phyloP scores from a whole-genome alignment of 1,140 invertebrate species.

The Monochamus saltuarius region DNA sequence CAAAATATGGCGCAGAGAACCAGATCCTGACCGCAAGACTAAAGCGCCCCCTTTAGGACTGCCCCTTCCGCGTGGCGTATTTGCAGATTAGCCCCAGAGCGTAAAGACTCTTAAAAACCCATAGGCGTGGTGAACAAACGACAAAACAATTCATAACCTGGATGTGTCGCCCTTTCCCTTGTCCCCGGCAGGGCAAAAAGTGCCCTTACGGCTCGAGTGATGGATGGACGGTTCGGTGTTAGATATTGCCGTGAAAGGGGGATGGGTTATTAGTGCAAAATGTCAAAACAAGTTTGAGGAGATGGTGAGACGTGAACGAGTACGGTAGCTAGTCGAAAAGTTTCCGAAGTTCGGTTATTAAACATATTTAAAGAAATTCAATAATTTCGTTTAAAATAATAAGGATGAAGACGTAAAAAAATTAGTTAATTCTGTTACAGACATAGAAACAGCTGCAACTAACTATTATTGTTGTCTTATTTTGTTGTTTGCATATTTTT shows the following conservation, averaged over 20 bases:
- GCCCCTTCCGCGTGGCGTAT: constrained; percentile 12
- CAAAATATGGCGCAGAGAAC: too few relatives aligned
- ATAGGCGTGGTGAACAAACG: constrained; percentile 16
- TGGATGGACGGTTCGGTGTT: constrained; percentile 18
- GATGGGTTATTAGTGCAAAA: constrained; percentile 14
- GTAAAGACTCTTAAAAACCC: constrained; percentile 8
- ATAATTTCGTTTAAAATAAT: too few relatives aligned
- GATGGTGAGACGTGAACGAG: too few relatives aligned
- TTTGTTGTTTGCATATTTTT: too few relatives aligned
- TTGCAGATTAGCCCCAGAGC: constrained; percentile 16
- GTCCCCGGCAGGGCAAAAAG: constrained; percentile 5
- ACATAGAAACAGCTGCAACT: too few relatives aligned
- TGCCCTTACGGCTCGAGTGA: constrained; percentile 11
- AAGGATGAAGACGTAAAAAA: too few relatives aligned
- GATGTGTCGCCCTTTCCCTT: constrained; percentile 7
- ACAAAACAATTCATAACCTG: constrained; percentile 13
- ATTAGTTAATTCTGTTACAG: too few relatives aligned
- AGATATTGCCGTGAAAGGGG: constrained; percentile 12
- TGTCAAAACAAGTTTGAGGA: constrained; percentile 13
- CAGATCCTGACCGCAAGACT: too few relatives aligned
- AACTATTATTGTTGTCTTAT: too few relatives aligned
- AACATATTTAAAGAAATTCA: too few relatives aligned
- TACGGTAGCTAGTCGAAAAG: too few relatives aligned
- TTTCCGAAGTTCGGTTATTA: too few relatives aligned
- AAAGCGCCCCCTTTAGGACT: not conserved